Percentiles rank a stretch among this genome's conserved stretches.
phyloP scores from a whole-genome alignment of 2,888 invertebrate genomes.

The Salticus scenicus region DNA sequence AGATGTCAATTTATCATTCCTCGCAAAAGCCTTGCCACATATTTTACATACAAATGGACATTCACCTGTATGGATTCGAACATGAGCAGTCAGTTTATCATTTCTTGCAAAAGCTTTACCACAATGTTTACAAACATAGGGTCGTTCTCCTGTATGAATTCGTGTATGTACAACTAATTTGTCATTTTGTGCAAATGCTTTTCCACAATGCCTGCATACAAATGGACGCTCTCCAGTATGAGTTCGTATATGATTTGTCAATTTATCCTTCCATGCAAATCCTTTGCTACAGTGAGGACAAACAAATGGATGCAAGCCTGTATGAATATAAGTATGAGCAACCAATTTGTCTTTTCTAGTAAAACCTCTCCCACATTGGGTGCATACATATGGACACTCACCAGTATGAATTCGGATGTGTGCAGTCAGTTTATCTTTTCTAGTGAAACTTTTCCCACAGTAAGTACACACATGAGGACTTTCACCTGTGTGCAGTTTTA shows the following conservation, averaged over 20 bases:
- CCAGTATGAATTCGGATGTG: slow-evolving; percentile 58
- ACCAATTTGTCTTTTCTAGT: slow-evolving; percentile 60
- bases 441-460: slow-evolving; percentile 58
- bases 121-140: slow-evolving; percentile 62
- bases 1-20: slow-evolving; percentile 61
- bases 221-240: slow-evolving; percentile 57
- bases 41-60: slow-evolving; percentile 60
- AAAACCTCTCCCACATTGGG: slow-evolving; percentile 60
- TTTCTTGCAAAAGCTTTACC: slow-evolving; percentile 64
- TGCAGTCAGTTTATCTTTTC: slow-evolving; percentile 60
- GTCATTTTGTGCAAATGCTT: slow-evolving; percentile 64
- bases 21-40: slow-evolving; percentile 64
- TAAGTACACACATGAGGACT: slow-evolving; percentile 61
- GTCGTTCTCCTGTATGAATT: slow-evolving; percentile 58
- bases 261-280: slow-evolving; percentile 63
- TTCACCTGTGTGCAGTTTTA: slow-evolving; percentile 61
- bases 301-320: slow-evolving; percentile 55
- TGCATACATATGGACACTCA: slow-evolving; percentile 57
- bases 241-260: slow-evolving; percentile 55
- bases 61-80: slow-evolving; percentile 55
- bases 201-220: slow-evolving; percentile 59
- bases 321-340: slow-evolving; percentile 61
- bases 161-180: slow-evolving; percentile 54
- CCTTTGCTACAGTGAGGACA: slow-evolving; percentile 63
- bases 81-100: slow-evolving; percentile 61